Conservation (phyloP, 2,797 vertebrate species). For the Eulemur rubriventer region DNA sequence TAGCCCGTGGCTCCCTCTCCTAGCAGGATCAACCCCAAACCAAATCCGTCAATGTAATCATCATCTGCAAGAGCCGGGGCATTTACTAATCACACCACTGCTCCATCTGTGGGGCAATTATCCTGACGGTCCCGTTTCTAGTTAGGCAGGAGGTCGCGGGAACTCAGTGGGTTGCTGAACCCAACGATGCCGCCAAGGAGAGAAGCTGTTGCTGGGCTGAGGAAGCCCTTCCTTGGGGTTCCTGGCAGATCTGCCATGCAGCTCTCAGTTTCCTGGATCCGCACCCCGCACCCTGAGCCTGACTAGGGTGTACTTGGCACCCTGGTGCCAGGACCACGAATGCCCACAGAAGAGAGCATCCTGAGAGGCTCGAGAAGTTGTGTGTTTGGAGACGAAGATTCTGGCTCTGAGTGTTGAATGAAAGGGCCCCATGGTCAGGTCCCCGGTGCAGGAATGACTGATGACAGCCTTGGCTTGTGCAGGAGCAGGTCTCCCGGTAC, state of each 20-base stretch:
- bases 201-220: not conserved
- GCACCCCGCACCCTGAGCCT: not conserved
- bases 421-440: not conserved
- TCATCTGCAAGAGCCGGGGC: conserved; percentile 28
- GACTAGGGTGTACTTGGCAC: not conserved
- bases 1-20: conserved; percentile 35
- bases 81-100: not conserved
- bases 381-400: not conserved
- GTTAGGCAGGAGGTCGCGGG: conserved; percentile 21
- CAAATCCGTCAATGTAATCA: not conserved
- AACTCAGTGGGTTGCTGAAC: conserved; percentile 32
- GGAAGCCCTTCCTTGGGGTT: not conserved
- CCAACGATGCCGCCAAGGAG: not conserved
- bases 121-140: conserved; percentile 26
- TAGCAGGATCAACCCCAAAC: conserved; percentile 40
- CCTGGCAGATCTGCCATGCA: not conserved
- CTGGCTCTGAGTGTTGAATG: not conserved
- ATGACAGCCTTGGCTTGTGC: not conserved
- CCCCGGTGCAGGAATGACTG: not conserved
- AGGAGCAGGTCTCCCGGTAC: not conserved
- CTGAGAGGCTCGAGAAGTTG: not conserved
- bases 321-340: not conserved
- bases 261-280: not conserved
- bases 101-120: not conserved
- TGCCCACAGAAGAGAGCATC: not conserved